A percentile compares a stretch with the other conserved stretches of the same genome.
Evolutionary conservation across 2,888 invertebrate species (phyloP).

Genomic region (Hymenopus coronatus): DNA sequence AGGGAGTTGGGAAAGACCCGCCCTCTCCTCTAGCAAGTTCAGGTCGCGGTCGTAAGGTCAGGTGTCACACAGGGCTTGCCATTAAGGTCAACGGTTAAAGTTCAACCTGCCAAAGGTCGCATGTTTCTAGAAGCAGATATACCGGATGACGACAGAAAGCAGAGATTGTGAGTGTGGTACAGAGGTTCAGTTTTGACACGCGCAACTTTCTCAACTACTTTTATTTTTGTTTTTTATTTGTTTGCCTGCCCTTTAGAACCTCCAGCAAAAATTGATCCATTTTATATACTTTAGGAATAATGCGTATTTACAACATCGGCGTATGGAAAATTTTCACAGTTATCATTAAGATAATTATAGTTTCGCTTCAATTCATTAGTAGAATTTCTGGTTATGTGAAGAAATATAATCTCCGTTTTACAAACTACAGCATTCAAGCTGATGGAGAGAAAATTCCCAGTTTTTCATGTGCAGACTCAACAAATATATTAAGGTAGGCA

Average conservation of each 20-base stretch:
- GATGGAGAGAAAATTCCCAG: no score
- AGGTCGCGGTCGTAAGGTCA: slow-evolving; percentile 7
- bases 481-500: no score
- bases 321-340: no score
- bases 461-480: no score
- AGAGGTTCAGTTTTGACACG: neutral
- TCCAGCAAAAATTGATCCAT: neutral
- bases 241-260: neutral
- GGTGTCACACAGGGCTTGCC: neutral
- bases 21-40: neutral
- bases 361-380: no score
- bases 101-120: slow-evolving; percentile 10
- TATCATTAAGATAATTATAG: no score
- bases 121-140: neutral
- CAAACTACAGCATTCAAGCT: no score
- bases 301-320: no score
- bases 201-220: neutral
- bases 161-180: neutral
- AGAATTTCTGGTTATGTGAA: no score
- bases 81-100: slow-evolving; percentile 8
- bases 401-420: no score
- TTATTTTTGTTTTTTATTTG: neutral
- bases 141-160: neutral
- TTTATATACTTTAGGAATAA: neutral
- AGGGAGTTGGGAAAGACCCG: neutral